A percentile compares a stretch with the other conserved stretches of the same genome.
Conservation (phyloP, 2,888 invertebrate species). For the Selenia dentaria region DNA sequence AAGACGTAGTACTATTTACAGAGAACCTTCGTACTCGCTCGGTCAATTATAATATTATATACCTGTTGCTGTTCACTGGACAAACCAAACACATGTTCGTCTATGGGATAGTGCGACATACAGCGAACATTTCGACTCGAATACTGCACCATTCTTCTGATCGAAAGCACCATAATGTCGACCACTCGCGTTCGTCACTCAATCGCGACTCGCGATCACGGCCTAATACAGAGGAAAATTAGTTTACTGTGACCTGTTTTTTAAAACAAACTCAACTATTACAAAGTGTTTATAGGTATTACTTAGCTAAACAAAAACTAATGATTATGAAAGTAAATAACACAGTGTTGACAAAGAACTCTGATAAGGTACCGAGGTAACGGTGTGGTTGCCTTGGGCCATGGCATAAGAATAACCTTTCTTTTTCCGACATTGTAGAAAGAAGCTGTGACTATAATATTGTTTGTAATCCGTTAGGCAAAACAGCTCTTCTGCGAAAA, state of each 20-base stretch:
- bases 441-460: too few species aligned
- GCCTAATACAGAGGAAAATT: conserved; percentile 31
- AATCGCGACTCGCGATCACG: too few species aligned
- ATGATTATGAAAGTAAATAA: conserved; percentile 30
- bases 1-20: too few species aligned
- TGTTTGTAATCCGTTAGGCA: too few species aligned
- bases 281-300: conserved; percentile 5
- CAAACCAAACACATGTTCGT: conserved; percentile 95
- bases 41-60: too few species aligned
- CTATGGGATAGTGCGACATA: conserved; percentile 91
- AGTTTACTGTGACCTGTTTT: conserved; percentile 16
- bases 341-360: conserved; percentile 18
- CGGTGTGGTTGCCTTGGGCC: too few species aligned
- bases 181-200: conserved; percentile 48
- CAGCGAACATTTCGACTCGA: conserved; percentile 53
- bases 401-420: too few species aligned
- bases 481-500: too few species aligned
- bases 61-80: conserved; percentile 95
- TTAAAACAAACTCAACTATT: conserved; percentile 12
- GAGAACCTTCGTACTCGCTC: too few species aligned
- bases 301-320: conserved; percentile 1
- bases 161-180: conserved; percentile 39
- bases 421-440: too few species aligned
- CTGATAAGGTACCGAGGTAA: too few species aligned
- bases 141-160: conserved; percentile 49